phyloP scores from a whole-genome alignment of 2,797 vertebrate genomes.

The Manis crassicaudata region DNA sequence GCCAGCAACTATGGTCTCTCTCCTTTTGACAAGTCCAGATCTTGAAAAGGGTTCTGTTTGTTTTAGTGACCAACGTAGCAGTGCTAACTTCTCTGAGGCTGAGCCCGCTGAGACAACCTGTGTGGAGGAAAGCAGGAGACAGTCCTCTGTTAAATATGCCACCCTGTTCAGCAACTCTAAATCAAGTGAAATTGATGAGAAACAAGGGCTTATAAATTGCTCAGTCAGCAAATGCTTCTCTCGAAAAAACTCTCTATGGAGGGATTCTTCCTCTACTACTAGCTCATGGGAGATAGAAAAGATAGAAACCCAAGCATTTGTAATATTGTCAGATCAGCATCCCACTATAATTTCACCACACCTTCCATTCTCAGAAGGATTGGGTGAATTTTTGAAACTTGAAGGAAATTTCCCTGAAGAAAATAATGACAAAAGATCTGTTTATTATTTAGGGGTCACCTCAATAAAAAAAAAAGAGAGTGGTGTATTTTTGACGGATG shows the following conservation, averaged over 20 bases:
- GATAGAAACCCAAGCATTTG: conserved; percentile 80
- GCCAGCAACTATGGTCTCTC: conserved; percentile 23
- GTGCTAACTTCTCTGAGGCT: conserved; percentile 68
- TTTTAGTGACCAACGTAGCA: conserved; percentile 67
- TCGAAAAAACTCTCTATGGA: conserved; percentile 83
- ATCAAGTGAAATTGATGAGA: conserved; percentile 71
- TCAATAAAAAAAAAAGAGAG: conserved; percentile 80
- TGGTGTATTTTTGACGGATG: conserved; percentile 78
- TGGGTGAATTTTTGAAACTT: conserved; percentile 90
- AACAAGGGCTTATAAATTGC: conserved; percentile 80
- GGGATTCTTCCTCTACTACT: conserved; percentile 84
- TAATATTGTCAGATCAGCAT: conserved; percentile 80
- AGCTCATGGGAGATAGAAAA: conserved; percentile 90
- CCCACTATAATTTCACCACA: conserved; percentile 73
- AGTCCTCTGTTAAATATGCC: conserved; percentile 89
- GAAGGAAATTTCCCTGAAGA: conserved; percentile 81
- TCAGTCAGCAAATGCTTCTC: conserved; percentile 87
- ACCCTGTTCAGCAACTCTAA: conserved; percentile 83
- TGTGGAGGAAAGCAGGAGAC: conserved; percentile 74
- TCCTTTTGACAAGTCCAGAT: conserved; percentile 54
- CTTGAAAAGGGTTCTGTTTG: conserved; percentile 69
- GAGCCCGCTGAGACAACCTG: not conserved
- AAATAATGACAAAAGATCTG: conserved; percentile 76
- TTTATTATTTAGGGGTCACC: conserved; percentile 88
- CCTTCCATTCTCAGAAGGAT: conserved; percentile 89